phyloP scores from a whole-genome alignment of 2,113 vertebrate species.

The Lophochroa leadbeateri region DNA sequence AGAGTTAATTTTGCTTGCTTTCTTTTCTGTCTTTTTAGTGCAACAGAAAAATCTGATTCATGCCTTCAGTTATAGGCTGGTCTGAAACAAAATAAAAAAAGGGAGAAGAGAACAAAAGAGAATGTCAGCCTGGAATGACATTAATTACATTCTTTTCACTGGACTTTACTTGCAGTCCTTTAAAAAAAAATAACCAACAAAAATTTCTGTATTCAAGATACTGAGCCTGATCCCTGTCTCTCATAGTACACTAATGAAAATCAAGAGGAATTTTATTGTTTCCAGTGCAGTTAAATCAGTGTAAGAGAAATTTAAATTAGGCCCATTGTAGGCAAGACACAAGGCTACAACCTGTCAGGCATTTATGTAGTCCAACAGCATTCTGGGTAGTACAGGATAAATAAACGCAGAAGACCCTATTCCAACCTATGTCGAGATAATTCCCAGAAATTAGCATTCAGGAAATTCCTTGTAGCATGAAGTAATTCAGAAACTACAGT shows the following conservation, averaged over 20 bases:
- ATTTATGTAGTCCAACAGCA: neutral
- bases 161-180: neutral
- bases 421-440: neutral
- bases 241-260: slow-evolving; percentile 9
- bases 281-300: neutral
- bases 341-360: neutral
- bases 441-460: neutral
- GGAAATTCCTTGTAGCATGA: neutral
- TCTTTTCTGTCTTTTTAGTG: neutral
- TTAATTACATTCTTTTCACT: slow-evolving; percentile 45
- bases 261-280: slow-evolving; percentile 30
- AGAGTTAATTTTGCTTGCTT: neutral
- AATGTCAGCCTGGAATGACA: neutral
- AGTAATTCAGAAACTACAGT: neutral
- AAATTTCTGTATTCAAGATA: neutral
- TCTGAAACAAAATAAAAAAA: neutral
- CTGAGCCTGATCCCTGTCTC: neutral
- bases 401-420: neutral
- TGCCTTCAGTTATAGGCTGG: neutral
- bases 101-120: neutral
- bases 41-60: neutral
- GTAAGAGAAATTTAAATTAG: slow-evolving; percentile 39
- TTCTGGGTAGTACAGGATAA: neutral
- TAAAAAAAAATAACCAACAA: neutral
- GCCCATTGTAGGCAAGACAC: neutral